phyloP scores from a whole-genome alignment of 2,113 vertebrate species.

The Tragulus kanchil region DNA sequence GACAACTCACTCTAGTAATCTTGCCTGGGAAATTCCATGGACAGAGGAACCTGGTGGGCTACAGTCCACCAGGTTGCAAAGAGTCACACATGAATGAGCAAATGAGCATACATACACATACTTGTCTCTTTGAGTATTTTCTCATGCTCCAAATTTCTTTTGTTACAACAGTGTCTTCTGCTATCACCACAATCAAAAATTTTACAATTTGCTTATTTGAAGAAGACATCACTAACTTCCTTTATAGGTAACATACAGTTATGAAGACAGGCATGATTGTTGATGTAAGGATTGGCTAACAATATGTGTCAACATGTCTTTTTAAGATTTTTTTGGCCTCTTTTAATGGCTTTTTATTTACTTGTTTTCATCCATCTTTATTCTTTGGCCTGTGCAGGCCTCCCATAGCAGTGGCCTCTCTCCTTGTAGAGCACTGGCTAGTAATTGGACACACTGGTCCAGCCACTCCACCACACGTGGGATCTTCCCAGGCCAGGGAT shows the following conservation, averaged over 20 bases:
- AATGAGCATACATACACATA: neutral
- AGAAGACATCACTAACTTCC: neutral
- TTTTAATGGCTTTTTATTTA: too few relatives aligned
- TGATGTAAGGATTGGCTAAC: neutral
- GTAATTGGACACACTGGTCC: too few relatives aligned
- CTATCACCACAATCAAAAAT: neutral
- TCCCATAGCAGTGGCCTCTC: too few relatives aligned
- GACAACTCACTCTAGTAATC: neutral
- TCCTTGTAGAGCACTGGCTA: too few relatives aligned
- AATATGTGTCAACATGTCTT: neutral
- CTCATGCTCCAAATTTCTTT: neutral
- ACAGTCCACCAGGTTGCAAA: neutral
- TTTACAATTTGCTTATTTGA: neutral
- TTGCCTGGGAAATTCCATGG: neutral
- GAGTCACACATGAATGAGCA: neutral
- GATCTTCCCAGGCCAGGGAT: too few relatives aligned
- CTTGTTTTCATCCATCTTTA: too few relatives aligned
- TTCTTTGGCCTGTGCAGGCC: too few relatives aligned
- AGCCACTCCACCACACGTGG: too few relatives aligned
- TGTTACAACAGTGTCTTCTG: neutral
- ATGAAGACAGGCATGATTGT: neutral
- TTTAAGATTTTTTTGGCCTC: too few relatives aligned
- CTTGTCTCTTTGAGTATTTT: neutral
- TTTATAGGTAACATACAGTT: neutral
- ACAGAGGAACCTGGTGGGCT: neutral